Percentiles rank a stretch among this genome's conserved stretches.
phyloP scores from a whole-genome alignment of 2,888 invertebrate species.

The Lycophotia porphyrea region DNA sequence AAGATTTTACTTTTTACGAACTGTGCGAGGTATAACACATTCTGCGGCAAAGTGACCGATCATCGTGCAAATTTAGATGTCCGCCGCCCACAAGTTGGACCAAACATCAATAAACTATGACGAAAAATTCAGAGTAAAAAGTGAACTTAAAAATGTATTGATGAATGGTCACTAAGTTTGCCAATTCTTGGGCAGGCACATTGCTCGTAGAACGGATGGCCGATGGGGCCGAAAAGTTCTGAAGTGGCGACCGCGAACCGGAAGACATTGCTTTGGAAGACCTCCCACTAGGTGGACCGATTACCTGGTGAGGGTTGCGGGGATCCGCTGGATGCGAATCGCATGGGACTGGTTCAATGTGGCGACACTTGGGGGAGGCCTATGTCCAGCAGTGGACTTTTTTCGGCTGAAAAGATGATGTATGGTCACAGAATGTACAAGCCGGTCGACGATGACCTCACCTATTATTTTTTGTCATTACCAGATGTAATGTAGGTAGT shows the following conservation, averaged over 20 bases:
- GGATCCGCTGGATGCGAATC: no score
- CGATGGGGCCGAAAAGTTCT: no score
- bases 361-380: no score
- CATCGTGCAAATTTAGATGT: conserved; percentile 72
- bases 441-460: conserved; percentile 77
- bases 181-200: no score
- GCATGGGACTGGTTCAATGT: no score
- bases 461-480: conserved; percentile 79
- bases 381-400: no score
- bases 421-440: conserved; percentile 68
- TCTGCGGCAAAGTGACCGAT: conserved; percentile 65
- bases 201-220: no score
- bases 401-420: no score
- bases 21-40: conserved; percentile 59
- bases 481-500: conserved; percentile 65
- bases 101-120: conserved; percentile 70
- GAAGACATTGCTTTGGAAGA: no score
- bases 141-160: conserved; percentile 61
- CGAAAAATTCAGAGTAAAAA: conserved; percentile 64
- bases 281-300: no score
- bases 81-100: conserved; percentile 69
- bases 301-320: no score
- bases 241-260: no score
- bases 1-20: conserved; percentile 69
- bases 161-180: conserved; percentile 69